Percentiles rank a stretch among this genome's conserved stretches.
phyloP scores from a whole-genome alignment of 2,888 invertebrate species.

The Eilema griseolum region DNA sequence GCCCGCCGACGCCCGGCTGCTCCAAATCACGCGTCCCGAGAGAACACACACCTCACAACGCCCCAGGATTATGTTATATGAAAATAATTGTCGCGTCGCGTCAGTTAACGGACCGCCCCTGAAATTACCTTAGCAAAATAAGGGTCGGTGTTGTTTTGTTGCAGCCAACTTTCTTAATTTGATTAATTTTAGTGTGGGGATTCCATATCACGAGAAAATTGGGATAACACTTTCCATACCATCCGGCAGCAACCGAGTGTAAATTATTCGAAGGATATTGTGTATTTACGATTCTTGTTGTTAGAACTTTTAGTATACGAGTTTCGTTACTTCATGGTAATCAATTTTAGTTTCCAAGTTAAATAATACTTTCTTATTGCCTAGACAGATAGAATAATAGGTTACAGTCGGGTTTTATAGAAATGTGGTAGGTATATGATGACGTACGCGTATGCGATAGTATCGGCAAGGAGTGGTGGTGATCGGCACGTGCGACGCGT shows the following conservation, averaged over 20 bases:
- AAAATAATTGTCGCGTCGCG: conserved; percentile 80
- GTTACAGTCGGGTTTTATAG: neutral
- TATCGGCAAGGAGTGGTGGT: conserved; percentile 75
- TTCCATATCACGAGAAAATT: conserved; percentile 44
- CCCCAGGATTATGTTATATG: conserved; percentile 81
- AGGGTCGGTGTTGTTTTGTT: conserved; percentile 72
- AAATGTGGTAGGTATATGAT: conserved; percentile 33
- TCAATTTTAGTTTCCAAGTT: conserved; percentile 1
- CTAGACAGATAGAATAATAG: neutral
- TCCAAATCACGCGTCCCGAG: conserved; percentile 75
- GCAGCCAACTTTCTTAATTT: conserved; percentile 73
- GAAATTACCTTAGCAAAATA: conserved; percentile 74
- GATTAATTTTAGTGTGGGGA: conserved; percentile 72
- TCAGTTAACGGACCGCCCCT: conserved; percentile 67
- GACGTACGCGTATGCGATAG: conserved; percentile 64
- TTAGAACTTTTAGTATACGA: conserved; percentile 23
- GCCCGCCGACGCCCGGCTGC: conserved; percentile 49
- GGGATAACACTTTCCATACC: conserved; percentile 52
- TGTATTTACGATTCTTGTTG: conserved; percentile 33
- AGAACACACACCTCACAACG: conserved; percentile 72
- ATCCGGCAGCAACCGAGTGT: conserved; percentile 33
- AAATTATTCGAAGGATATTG: conserved; percentile 36
- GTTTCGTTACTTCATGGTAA: conserved; percentile 16
- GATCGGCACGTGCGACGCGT: conserved; percentile 83
- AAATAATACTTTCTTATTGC: neutral